Conservation (phyloP, 2,888 invertebrate species). For the Dioctria linearis region DNA sequence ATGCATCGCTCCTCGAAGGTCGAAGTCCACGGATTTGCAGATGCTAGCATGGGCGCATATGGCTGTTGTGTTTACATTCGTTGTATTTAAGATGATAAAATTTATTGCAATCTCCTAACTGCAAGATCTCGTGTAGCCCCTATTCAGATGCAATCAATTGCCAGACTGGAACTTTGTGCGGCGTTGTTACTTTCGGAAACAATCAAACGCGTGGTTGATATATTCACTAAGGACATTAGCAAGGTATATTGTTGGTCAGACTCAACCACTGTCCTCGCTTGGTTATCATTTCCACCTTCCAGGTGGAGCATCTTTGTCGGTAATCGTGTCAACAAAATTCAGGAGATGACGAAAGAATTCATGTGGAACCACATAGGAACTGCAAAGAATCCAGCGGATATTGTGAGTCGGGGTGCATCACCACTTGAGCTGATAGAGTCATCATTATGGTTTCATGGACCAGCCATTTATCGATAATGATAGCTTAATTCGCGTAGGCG, state of each 20-base stretch:
- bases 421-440: no score
- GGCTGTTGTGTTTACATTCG: constrained; percentile 32
- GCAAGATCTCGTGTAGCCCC: constrained; percentile 19
- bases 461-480: not conserved
- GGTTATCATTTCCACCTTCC: not conserved
- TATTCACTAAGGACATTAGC: not conserved
- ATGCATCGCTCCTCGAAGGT: not conserved
- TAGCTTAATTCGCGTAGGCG: not conserved
- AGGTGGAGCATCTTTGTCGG: constrained; percentile 5
- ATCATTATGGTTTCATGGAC: no score
- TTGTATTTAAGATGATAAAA: not conserved
- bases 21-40: constrained; percentile 53
- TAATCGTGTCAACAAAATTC: constrained; percentile 51
- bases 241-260: constrained; percentile 29
- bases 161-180: no score
- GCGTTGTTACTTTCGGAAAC: no score
- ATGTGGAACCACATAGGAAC: no score
- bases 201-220: no score
- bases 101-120: not conserved
- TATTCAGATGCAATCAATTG: no score
- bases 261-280: constrained; percentile 38
- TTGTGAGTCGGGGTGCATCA: no score
- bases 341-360: constrained; percentile 44
- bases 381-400: no score
- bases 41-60: constrained; percentile 52